phyloP scores from a whole-genome alignment of 2,113 vertebrate species.

The Saimiri boliviensis region DNA sequence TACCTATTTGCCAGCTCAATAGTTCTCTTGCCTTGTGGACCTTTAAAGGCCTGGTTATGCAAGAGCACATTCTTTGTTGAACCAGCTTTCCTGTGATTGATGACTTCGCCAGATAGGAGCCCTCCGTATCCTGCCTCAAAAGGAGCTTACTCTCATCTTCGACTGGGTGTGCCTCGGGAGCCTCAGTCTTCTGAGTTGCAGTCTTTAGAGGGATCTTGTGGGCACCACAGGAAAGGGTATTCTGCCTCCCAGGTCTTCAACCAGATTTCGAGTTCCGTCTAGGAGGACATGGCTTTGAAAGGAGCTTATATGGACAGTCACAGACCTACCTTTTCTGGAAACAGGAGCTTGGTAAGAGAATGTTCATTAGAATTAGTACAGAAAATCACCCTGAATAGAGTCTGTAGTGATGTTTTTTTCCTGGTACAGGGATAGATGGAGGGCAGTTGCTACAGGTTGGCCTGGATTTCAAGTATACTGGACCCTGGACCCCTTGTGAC shows the following conservation, averaged over 20 bases:
- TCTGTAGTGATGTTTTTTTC: background rate
- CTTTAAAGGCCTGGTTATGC: background rate
- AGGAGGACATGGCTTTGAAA: background rate
- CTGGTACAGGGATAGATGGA: background rate
- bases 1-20: background rate
- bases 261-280: background rate
- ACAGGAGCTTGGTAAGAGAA: background rate
- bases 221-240: background rate
- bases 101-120: background rate
- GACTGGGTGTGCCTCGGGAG: rapidly evolving
- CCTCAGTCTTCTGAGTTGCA: background rate
- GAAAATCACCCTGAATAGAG: background rate
- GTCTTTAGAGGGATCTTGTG: background rate
- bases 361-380: background rate
- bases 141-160: background rate
- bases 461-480: background rate
- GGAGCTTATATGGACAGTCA: background rate
- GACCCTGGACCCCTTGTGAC: background rate
- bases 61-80: background rate
- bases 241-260: background rate
- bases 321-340: background rate
- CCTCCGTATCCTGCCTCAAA: background rate
- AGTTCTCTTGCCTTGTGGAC: background rate
- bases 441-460: background rate
- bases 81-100: background rate